Base-by-base conservation (phyloP, 2,888 invertebrate genomes). In the Andrena marginata region DNA sequence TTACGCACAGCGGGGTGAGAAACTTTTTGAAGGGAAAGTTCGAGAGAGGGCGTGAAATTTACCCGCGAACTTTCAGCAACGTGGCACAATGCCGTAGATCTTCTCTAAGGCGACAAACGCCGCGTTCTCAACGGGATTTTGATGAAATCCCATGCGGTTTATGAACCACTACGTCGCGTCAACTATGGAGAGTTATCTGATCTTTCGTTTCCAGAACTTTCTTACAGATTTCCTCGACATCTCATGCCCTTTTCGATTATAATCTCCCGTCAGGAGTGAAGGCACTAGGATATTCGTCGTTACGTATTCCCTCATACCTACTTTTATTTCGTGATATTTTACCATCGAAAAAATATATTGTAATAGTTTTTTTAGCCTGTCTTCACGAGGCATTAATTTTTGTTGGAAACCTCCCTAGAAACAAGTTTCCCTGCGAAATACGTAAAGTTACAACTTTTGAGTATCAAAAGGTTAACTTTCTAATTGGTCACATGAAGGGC, bases 131-230 rank as follows among this genome's bases (percentile, higher is more conserved):
- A 87, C 85, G 83, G 87, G 87, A 87, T 85, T 88, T 88, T 88
- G 87, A 88, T 88, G 87, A 88, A 88, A 88, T 88, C 87, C 87
- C 87, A 64, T 70, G 83, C 82, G 87, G 89, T 88, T 88, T 88
- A 83, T 85, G 83, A 88, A 89, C 81, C 79, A 73, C 80, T 77
- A 35, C 69, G 72, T 60, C 75, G 51, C 56, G 54, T 59, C 76
- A 65, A 63, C 72, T 77, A 68, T 71, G 62, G 59, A 81, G 78
- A 85, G 81, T 85, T 85, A 82, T 85, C 87, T 71, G 75, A 71
- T 80, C 74, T 72, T 80, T 71, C 80, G 68, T 76, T 75, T 71
- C 59, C 23, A 20, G 60, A 83, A 84, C 65, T 76, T 79, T 35
- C 56, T 20, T 33, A 7, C 20, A 16, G 51, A 10, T 54, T 60